These are phyloP conservation scores for Tetramorium simillimum DNA, from an alignment of 1,140 invertebrate species.

Conservation along the genomic window DNA sequence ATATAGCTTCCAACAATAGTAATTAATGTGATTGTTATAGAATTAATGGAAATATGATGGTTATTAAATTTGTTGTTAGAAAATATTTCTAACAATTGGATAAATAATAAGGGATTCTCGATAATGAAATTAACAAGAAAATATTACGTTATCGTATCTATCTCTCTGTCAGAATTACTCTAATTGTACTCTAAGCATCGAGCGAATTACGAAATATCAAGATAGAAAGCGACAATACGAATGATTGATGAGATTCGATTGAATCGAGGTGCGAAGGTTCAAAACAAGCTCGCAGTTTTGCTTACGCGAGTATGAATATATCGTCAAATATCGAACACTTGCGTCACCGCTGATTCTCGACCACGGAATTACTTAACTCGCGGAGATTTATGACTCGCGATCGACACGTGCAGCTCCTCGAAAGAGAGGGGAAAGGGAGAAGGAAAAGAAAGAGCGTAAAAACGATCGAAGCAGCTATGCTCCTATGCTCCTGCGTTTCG, in stretches of 20 bases:
- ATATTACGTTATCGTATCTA: neutral
- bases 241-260: conserved; percentile 28
- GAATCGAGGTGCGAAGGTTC: neutral
- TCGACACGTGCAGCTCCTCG: conserved; percentile 52
- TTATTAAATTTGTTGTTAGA: conserved; percentile 7
- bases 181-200: neutral
- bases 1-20: neutral
- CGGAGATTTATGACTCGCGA: conserved; percentile 66
- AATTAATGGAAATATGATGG: neutral
- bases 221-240: neutral
- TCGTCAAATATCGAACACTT: conserved; percentile 60
- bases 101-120: too few relatives aligned
- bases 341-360: conserved; percentile 56
- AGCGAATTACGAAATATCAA: conserved; percentile 30
- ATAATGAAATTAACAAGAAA: neutral
- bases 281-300: neutral
- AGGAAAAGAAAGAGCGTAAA: neutral
- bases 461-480: conserved; percentile 58
- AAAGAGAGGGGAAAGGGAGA: neutral
- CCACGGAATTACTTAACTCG: conserved; percentile 68
- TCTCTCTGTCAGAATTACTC: neutral
- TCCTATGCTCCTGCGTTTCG: conserved; percentile 74
- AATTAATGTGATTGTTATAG: neutral
- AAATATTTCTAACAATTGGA: neutral
- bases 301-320: conserved; percentile 49